Conservation (phyloP, 2,797 vertebrate genomes). For the Babyrousa celebensis region DNA sequence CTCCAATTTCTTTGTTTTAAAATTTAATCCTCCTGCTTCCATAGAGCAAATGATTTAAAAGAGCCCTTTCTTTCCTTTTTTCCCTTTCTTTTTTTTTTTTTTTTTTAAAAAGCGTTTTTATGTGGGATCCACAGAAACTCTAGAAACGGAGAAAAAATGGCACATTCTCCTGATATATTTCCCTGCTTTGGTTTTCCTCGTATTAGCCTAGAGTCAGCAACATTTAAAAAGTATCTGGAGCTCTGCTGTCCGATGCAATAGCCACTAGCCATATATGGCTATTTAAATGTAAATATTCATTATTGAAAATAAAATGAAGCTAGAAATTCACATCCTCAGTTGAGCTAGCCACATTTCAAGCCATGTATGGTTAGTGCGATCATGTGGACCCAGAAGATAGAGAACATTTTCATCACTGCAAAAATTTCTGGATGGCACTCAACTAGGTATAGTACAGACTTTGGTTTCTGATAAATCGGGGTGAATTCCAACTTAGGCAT, state of each 20-base stretch:
- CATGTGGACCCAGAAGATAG: background rate
- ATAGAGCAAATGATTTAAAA: background rate
- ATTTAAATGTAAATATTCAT: background rate
- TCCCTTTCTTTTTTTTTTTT: too few relatives aligned
- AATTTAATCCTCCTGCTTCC: background rate
- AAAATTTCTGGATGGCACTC: background rate
- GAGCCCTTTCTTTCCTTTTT: too few relatives aligned
- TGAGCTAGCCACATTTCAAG: background rate
- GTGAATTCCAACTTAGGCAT: background rate
- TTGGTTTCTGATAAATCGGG: background rate
- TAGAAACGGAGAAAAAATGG: background rate
- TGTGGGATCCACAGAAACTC: background rate
- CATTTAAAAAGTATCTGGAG: background rate
- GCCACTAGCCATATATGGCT: background rate
- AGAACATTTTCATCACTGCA: background rate
- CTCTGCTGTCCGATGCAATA: background rate
- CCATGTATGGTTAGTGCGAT: background rate
- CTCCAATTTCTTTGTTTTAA: background rate
- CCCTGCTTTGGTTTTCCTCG: background rate
- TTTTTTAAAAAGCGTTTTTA: background rate
- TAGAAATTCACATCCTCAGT: background rate
- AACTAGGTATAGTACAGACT: background rate
- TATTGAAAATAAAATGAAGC: slow-evolving; percentile 44
- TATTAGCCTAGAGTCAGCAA: background rate
- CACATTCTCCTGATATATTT: background rate